phyloP scores from a whole-genome alignment of 1,140 invertebrate genomes.

The Anastrepha obliqua region DNA sequence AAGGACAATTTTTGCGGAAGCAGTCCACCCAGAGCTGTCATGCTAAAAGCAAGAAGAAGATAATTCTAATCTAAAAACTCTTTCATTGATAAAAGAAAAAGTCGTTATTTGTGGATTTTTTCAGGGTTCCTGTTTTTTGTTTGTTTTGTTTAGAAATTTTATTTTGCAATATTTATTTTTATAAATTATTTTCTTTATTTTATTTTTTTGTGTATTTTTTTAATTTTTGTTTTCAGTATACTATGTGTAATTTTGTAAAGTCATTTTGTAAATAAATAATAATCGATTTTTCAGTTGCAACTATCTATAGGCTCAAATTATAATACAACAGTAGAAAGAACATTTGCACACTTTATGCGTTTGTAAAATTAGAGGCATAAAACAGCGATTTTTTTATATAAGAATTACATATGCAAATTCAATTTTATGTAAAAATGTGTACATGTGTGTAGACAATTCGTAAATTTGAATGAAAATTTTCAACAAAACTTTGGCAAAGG shows the following conservation, averaged over 20 bases:
- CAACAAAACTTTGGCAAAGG: neutral
- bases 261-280: slow-evolving; percentile 48
- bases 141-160: slow-evolving; percentile 18
- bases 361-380: no score
- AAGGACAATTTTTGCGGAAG: no score
- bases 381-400: no score
- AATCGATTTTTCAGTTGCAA: neutral
- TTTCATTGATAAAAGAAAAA: neutral
- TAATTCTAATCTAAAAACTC: no score
- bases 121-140: neutral
- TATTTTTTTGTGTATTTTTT: neutral
- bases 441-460: neutral
- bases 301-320: slow-evolving; percentile 11
- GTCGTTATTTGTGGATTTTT: neutral
- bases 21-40: no score
- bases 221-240: slow-evolving; percentile 10
- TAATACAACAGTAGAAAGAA: slow-evolving; percentile 41
- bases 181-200: neutral
- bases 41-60: no score
- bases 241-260: slow-evolving; percentile 31
- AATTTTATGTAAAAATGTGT: neutral
- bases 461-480: slow-evolving; percentile 6
- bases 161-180: neutral
- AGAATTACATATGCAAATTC: no score
- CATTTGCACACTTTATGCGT: neutral